These are phyloP conservation scores for Apamea epomidion DNA, from an alignment of 2,888 invertebrate species.

Conservation along the genomic window DNA sequence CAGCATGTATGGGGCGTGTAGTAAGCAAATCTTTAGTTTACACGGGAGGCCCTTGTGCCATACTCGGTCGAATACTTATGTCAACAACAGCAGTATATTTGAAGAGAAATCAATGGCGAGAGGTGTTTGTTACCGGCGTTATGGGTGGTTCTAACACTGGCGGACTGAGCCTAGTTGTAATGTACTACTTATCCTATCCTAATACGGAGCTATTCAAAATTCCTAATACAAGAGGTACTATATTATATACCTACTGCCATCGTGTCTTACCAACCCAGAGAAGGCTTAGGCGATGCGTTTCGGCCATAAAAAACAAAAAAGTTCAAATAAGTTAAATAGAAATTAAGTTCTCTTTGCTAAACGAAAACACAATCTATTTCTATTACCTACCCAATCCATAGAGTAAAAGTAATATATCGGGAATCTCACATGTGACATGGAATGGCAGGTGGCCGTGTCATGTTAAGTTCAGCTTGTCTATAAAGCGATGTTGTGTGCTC, in stretches of 20 bases:
- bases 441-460: conserved; percentile 7
- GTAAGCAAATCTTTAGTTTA: too few relatives aligned
- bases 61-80: too few relatives aligned
- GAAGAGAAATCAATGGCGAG: background rate
- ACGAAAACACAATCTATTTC: background rate
- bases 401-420: too few relatives aligned
- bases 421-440: conserved; percentile 4
- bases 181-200: too few relatives aligned
- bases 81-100: background rate
- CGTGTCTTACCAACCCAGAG: background rate
- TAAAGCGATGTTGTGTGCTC: conserved; percentile 12
- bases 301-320: background rate
- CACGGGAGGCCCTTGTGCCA: too few relatives aligned
- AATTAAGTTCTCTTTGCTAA: background rate
- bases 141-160: background rate
- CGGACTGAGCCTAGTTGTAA: background rate
- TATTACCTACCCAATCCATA: too few relatives aligned
- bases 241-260: too few relatives aligned
- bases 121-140: background rate
- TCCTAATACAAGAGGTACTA: too few relatives aligned
- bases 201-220: too few relatives aligned
- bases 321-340: background rate
- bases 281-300: background rate
- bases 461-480: background rate
- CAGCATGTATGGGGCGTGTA: too few relatives aligned